Evolutionary conservation across 2,797 vertebrate species (phyloP).

Genomic region (Enteromius radiatus): DNA sequence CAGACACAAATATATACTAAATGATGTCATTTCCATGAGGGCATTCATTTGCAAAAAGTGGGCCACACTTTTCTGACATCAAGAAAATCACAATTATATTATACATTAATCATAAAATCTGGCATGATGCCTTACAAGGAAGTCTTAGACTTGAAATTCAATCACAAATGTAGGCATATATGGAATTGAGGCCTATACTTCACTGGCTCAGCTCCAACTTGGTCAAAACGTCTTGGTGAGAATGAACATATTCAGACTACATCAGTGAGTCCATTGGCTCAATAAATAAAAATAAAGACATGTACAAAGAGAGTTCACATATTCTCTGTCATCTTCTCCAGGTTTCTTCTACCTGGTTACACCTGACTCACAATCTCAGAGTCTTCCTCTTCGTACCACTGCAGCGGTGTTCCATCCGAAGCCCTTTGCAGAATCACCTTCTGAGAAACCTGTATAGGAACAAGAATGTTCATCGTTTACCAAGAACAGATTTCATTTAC

Average conservation of each 20-base stretch:
- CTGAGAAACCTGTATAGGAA: slow-evolving; percentile 73
- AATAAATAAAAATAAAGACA: slow-evolving; percentile 75
- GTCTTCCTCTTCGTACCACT: slow-evolving; percentile 87
- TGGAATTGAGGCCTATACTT: slow-evolving; percentile 23
- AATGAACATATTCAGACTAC: slow-evolving; percentile 41
- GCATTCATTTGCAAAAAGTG: slow-evolving; percentile 37
- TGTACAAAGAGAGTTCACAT: slow-evolving; percentile 28
- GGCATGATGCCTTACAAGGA: slow-evolving; percentile 69
- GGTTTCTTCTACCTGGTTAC: slow-evolving; percentile 62
- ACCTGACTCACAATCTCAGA: slow-evolving; percentile 90
- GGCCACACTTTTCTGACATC: slow-evolving; percentile 50
- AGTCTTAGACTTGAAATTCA: slow-evolving; percentile 53
- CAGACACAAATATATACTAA: slow-evolving; percentile 68
- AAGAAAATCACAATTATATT: slow-evolving; percentile 51
- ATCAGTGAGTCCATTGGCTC: slow-evolving; percentile 60
- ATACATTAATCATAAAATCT: slow-evolving; percentile 68
- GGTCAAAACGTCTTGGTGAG: slow-evolving; percentile 31
- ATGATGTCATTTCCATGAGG: slow-evolving; percentile 52
- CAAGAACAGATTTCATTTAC: neutral
- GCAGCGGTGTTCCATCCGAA: slow-evolving; percentile 84
- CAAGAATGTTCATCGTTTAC: slow-evolving; percentile 3
- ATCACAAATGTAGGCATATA: slow-evolving; percentile 31
- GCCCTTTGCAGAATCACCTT: slow-evolving; percentile 84
- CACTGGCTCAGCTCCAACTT: slow-evolving; percentile 44
- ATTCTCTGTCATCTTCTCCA: slow-evolving; percentile 28